Percentiles rank a stretch among this genome's conserved stretches.
phyloP scores from a whole-genome alignment of 2,113 vertebrate species.

The Rutilus rutilus region DNA sequence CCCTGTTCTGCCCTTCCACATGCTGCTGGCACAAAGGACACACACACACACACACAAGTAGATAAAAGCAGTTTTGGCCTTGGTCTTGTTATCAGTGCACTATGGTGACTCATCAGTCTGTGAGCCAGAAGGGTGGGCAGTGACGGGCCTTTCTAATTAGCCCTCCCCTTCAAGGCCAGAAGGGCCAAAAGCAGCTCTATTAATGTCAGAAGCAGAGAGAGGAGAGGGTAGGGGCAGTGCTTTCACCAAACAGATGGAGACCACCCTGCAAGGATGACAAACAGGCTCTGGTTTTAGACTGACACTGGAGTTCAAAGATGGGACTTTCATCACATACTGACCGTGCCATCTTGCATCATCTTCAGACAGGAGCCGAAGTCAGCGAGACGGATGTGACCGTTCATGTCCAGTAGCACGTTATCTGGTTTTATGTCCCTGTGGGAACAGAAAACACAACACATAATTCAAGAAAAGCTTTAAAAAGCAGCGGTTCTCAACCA shows the following conservation, averaged over 20 bases:
- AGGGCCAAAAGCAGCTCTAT: slow-evolving; percentile 36
- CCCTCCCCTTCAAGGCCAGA: not conserved
- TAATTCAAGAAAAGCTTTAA: not conserved
- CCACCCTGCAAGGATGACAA: slow-evolving; percentile 28
- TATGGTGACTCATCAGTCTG: slow-evolving; percentile 12
- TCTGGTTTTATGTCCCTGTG: slow-evolving; percentile 97
- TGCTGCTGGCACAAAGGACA: not conserved
- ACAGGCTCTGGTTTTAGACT: not conserved
- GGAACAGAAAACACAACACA: slow-evolving; percentile 3
- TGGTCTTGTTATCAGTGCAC: slow-evolving; percentile 5
- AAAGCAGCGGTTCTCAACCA: not conserved
- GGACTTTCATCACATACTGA: slow-evolving; percentile 68
- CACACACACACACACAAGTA: not conserved
- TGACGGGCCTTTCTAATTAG: not conserved
- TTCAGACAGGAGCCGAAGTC: slow-evolving; percentile 97
- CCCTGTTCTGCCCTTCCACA: not conserved
- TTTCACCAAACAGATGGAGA: slow-evolving; percentile 16
- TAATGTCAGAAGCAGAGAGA: slow-evolving; percentile 31
- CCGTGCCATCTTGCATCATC: slow-evolving; percentile 96
- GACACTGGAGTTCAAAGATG: not conserved
- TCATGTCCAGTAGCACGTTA: slow-evolving; percentile 93
- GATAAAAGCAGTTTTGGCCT: slow-evolving; percentile 18
- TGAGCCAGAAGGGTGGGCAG: slow-evolving; percentile 1
- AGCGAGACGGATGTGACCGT: slow-evolving; percentile 94
- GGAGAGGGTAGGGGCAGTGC: not conserved